Conservation (phyloP, 2,888 invertebrate species). For the Caenorhabditis sp. region DNA sequence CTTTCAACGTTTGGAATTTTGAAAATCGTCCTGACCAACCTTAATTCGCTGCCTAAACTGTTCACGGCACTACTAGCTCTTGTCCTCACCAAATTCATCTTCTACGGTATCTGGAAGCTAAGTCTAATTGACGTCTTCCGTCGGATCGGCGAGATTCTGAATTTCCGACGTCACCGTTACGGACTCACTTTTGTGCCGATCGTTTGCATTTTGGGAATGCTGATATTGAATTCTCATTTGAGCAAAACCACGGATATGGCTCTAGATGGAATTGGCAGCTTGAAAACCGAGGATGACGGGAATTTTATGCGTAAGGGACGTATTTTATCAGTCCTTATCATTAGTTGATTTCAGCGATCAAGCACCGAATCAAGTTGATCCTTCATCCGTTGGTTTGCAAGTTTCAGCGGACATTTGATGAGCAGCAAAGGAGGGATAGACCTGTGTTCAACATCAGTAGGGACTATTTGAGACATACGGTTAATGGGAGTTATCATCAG, state of each 20-base stretch:
- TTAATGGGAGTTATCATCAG: neutral
- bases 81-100: constrained; percentile 14
- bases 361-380: neutral
- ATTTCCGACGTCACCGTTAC: constrained; percentile 7
- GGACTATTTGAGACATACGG: neutral
- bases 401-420: neutral
- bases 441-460: neutral
- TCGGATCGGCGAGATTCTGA: neutral
- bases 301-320: constrained; percentile 29
- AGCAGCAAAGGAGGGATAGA: neutral
- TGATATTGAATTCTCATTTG: constrained; percentile 8
- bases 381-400: neutral
- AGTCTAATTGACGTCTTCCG: neutral
- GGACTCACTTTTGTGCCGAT: constrained; percentile 25
- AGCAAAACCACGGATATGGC: neutral
- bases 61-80: no score
- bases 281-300: constrained; percentile 13
- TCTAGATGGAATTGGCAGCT: neutral
- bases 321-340: neutral
- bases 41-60: no score
- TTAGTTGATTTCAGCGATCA: constrained; percentile 5
- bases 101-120: constrained; percentile 18
- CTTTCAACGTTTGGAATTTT: constrained; percentile 5
- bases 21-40: neutral
- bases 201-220: constrained; percentile 13